phyloP scores from a whole-genome alignment of 2,113 vertebrate species.

The Toxotes jaculatrix region DNA sequence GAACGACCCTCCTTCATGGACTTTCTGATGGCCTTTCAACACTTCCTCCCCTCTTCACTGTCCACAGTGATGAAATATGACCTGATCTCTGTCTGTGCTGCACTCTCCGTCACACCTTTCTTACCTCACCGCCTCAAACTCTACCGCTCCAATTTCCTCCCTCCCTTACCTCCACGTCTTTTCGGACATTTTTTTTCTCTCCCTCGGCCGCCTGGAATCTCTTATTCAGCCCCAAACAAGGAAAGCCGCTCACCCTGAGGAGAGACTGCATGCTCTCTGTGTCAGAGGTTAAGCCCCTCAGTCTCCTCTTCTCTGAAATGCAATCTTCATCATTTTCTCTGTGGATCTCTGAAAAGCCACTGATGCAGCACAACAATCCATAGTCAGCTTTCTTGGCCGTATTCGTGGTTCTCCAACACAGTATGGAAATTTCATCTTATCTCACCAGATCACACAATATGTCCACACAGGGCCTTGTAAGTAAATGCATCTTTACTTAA shows the following conservation, averaged over 20 bases:
- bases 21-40: conserved; percentile 32
- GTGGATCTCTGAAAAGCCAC: conserved; percentile 20
- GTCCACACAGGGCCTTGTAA: background rate
- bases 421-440: background rate
- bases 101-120: conserved; percentile 37
- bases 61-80: conserved; percentile 60
- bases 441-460: background rate
- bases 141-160: conserved; percentile 51
- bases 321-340: conserved; percentile 51
- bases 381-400: background rate
- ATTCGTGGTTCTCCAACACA: background rate
- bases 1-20: conserved; percentile 11
- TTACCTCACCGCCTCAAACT: conserved; percentile 27
- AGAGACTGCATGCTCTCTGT: conserved; percentile 37
- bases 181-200: background rate
- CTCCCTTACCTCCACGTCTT: background rate
- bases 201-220: conserved; percentile 1
- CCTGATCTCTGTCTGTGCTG: conserved; percentile 48
- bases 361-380: conserved; percentile 5
- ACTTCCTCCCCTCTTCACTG: conserved; percentile 12
- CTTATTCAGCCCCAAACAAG: conserved; percentile 40
- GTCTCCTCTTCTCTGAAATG: conserved; percentile 40
- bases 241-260: conserved; percentile 29
- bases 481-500: background rate
- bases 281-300: conserved; percentile 57